Base-by-base conservation (phyloP, 2,113 vertebrate species). In the Cygnus atratus region DNA sequence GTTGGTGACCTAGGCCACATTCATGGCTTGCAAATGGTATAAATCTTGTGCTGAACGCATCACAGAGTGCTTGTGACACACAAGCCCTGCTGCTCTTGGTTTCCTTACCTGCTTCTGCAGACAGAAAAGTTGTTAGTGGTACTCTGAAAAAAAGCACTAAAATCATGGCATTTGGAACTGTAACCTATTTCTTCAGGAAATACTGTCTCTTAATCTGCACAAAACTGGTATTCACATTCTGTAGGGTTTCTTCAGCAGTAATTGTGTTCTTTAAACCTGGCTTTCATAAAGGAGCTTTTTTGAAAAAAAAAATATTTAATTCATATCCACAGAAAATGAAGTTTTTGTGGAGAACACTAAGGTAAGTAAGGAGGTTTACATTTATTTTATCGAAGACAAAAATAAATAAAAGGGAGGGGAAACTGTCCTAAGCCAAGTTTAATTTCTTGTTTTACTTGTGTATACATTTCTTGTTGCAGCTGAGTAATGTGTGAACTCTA, bases 11-110 rank as follows among this genome's bases (percentile, higher is more conserved):
- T 72, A 46, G 41, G 24, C 22, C 25, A 10, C 3, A 3, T 43
- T 78, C 22, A 54, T 48, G 66, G 44, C 10, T 37, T 48, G 21
- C 2, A 55, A 65, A 20, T 28, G n/a, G 28, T 76, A 7, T 20
- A 39, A 35, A 28, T 31, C 25, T 14, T 39, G 31, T 48, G 29
- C 39, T 50, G 35, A 72, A 43, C 1, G 3, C 39, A 24, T 9
- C 48, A 13, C 35, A 35, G 33, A 20, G 20, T 19, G 10, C 37
- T 13, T 52, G 15, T 54, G 52, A 39, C 33, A 13, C 10, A 19
- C 6, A 1, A 1, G 12, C 25, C 70, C 67, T 2, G 0, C 57
- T 21, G 25, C 25, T 28, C 57, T 35, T 8, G 16, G 33, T 35
- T 76, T 48, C 73, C 26, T 59, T 59, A 46, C 57, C 73, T 46